Conservation (phyloP, 2,888 invertebrate species). For the Neuroscelio doddi region DNA sequence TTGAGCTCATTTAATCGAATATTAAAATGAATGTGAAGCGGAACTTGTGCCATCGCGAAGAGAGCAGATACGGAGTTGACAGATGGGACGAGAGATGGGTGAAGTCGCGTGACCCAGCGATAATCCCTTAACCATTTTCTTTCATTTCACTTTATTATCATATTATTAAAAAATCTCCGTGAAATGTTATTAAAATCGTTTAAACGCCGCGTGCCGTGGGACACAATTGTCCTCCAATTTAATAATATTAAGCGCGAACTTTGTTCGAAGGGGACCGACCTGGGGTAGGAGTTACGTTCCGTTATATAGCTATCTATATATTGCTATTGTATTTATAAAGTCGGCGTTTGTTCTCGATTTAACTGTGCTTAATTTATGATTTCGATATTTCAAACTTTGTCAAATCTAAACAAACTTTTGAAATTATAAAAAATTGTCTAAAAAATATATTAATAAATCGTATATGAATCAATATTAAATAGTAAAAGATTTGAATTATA, state of each 20-base stretch:
- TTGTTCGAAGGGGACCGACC: constrained; percentile 12
- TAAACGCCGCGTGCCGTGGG: constrained; percentile 64
- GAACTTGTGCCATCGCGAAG: constrained; percentile 37
- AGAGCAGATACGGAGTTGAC: constrained; percentile 35
- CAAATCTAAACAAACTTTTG: no score
- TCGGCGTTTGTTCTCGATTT: constrained; percentile 3
- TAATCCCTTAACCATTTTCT: constrained; percentile 67
- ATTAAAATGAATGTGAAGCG: constrained; percentile 49
- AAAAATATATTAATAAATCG: no score
- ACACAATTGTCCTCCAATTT: constrained; percentile 65
- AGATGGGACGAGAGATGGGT: constrained; percentile 48
- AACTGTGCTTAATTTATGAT: background rate
- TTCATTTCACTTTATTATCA: constrained; percentile 71
- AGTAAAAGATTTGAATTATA: no score
- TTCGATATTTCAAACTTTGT: background rate
- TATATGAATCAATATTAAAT: no score
- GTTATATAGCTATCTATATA: background rate
- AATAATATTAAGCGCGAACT: constrained; percentile 68
- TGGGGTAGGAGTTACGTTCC: background rate
- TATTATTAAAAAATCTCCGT: constrained; percentile 71
- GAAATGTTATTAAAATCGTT: constrained; percentile 70
- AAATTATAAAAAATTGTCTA: no score
- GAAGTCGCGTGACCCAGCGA: constrained; percentile 64
- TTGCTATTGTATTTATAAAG: background rate
- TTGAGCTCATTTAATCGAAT: constrained; percentile 48